phyloP scores from a whole-genome alignment of 2,113 vertebrate species.

The Hipposideros armiger region DNA sequence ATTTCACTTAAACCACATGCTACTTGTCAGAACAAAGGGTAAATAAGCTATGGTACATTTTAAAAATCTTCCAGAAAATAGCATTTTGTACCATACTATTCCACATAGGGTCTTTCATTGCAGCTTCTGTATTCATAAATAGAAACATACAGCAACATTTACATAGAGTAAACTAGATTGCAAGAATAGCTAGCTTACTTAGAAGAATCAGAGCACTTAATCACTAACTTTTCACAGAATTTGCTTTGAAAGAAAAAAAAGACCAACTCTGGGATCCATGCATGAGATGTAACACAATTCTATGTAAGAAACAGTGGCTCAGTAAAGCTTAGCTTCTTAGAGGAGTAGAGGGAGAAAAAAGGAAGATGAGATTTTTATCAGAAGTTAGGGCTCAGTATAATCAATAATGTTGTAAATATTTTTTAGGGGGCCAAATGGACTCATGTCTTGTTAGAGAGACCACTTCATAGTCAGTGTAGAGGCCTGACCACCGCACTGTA shows the following conservation, averaged over 20 bases:
- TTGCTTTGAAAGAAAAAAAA: conserved; percentile 28
- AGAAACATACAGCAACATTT: conserved; percentile 43
- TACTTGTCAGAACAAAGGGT: conserved; percentile 55
- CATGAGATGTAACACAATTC: not conserved
- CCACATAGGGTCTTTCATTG: conserved; percentile 22
- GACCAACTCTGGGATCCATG: not conserved
- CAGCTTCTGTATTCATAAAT: conserved; percentile 59
- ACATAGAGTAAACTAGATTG: conserved; percentile 40
- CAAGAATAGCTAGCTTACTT: conserved; percentile 40
- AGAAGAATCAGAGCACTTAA: conserved; percentile 9
- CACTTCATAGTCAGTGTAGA: too few relatives aligned
- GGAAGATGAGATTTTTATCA: conserved; percentile 29
- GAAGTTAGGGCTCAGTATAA: not conserved
- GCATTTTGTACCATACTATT: conserved; percentile 32
- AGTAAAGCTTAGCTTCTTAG: conserved; percentile 18
- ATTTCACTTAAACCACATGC: conserved; percentile 23
- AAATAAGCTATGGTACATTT: not conserved
- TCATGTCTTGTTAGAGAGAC: too few relatives aligned
- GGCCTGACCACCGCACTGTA: too few relatives aligned
- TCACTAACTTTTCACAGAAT: conserved; percentile 48
- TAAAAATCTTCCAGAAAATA: conserved; percentile 42
- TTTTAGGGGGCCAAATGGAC: too few relatives aligned
- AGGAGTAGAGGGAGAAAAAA: not conserved
- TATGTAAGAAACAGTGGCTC: conserved; percentile 6
- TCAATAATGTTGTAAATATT: too few relatives aligned